Base-by-base conservation (phyloP, 2,888 invertebrate species). In the Archaeoteleia sp. region DNA sequence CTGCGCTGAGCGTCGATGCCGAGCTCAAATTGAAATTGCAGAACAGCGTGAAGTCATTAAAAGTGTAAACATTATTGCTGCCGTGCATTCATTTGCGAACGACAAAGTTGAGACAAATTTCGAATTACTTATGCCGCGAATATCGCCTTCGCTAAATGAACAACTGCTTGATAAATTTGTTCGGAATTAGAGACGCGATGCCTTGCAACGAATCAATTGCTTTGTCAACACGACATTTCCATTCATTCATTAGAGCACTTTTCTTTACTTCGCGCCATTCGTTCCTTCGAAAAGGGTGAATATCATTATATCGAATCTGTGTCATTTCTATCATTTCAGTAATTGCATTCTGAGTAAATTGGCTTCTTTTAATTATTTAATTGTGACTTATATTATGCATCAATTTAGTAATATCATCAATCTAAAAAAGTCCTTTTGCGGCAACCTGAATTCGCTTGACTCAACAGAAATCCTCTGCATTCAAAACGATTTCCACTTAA, bases 91-190 rank as follows among this genome's bases (percentile, higher is more conserved):
- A 32, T 46, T 48, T 40, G 15, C 46, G 23, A 30, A 29, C 48
- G 27, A 46, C 27, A 7, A 7, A 27, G 40, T 20, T 9, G 32
- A 10, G 29, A 55, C 43, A 20, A 13, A 54, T 34, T 54, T 10
- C 55, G 30, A 46, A 30, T 57, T 48, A 48, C 46, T 57, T 48
- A 53, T 42, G 17, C 10, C 13, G 34, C 20, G 39, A 48, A 39
- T 48, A 57, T 48, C 27, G 48, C 45, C 15, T 35, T 37, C 23
- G 13, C 17, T 39, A 57, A 57, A 35, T 14, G 1, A 17, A 9
- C 27, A n/a, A 27, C 42, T 14, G 13, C 27, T 42, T 42, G 42
- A 42, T 27, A n/a, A 13, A 42, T 42, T 27, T 12, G 14, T 42
- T 27, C 1, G 13, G 10, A 42, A 27, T 42, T 42, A 14, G 27